Percentiles rank a stretch among this genome's conserved stretches.
Conservation (phyloP, 2,888 invertebrate species). For the Cataglyphis livida region DNA sequence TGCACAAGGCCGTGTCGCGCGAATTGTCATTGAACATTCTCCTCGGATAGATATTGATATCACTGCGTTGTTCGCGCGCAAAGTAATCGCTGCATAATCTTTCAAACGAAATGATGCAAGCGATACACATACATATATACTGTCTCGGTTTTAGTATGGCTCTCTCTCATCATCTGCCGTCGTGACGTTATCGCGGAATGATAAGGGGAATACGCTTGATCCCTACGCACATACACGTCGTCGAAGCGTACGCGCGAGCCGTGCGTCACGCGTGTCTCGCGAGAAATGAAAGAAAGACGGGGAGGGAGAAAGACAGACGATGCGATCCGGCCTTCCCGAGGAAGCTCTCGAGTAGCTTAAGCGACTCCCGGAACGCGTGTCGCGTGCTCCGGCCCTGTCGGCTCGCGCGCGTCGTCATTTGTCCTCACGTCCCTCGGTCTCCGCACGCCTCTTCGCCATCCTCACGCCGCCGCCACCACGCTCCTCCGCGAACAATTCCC, state of each 20-base stretch:
- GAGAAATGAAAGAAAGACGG: too few relatives aligned
- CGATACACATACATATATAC: background rate
- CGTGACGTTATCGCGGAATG: background rate
- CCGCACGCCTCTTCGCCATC: constrained; percentile 31
- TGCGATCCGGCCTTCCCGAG: background rate
- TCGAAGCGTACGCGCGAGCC: too few relatives aligned
- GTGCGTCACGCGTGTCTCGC: background rate
- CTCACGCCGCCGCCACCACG: constrained; percentile 40
- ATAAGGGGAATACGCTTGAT: background rate
- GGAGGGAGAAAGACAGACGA: background rate
- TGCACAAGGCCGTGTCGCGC: background rate
- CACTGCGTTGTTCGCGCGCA: background rate
- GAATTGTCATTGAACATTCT: constrained; percentile 1
- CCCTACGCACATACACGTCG: too few relatives aligned
- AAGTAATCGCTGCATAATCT: background rate
- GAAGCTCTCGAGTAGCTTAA: background rate
- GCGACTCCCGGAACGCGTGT: constrained; percentile 63
- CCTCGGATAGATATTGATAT: constrained; percentile 8
- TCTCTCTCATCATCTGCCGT: background rate
- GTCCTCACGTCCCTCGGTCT: constrained; percentile 65
- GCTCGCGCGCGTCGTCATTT: constrained; percentile 75
- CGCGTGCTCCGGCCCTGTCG: constrained; percentile 76
- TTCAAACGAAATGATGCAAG: background rate
- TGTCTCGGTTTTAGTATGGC: background rate
- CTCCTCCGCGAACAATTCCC: constrained; percentile 50